A percentile compares a stretch with the other conserved stretches of the same genome.
phyloP scores from a whole-genome alignment of 2,113 vertebrate species.

The Coptodon bakossiorum region DNA sequence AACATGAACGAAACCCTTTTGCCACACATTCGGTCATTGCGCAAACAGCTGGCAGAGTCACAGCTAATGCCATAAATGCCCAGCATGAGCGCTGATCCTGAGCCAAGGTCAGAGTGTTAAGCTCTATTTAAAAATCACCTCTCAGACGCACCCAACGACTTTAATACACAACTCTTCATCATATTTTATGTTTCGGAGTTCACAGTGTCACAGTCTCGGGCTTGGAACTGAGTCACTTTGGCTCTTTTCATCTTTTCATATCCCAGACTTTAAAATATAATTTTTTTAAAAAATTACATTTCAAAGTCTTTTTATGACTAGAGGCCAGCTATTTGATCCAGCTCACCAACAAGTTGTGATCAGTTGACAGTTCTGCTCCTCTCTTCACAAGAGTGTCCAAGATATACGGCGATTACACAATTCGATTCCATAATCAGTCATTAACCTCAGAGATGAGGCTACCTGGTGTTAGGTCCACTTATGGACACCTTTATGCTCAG shows the following conservation, averaged over 20 bases:
- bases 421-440: background rate
- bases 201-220: conserved; percentile 65
- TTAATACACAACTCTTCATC: background rate
- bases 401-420: background rate
- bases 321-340: background rate
- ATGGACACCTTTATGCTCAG: background rate
- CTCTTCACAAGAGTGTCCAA: background rate
- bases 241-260: conserved; percentile 59
- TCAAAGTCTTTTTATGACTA: background rate
- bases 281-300: rapidly evolving
- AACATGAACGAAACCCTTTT: background rate
- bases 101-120: background rate
- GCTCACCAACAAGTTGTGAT: background rate
- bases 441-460: background rate
- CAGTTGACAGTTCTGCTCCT: background rate
- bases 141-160: background rate
- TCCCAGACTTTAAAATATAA: conserved; percentile 63
- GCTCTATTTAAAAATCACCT: background rate
- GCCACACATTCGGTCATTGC: background rate
- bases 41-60: background rate
- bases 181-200: background rate
- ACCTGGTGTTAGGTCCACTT: background rate
- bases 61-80: background rate
- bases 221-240: conserved; percentile 74
- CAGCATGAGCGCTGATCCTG: rapidly evolving